phyloP scores from a whole-genome alignment of 2,888 invertebrate genomes.

The Zhuqinia jingwanae region DNA sequence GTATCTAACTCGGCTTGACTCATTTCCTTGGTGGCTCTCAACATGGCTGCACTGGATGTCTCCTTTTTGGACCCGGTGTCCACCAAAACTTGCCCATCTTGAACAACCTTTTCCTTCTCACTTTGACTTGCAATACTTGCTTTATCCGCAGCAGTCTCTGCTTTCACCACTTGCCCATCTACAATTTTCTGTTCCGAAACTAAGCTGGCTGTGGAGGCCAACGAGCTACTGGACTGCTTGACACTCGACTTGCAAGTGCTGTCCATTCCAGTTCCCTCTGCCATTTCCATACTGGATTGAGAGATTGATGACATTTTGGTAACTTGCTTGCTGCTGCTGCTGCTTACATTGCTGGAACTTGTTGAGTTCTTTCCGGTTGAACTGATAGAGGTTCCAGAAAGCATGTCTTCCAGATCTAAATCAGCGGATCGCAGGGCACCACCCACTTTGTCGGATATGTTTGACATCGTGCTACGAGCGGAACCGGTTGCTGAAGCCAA shows the following conservation, averaged over 20 bases:
- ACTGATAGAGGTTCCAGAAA: constrained; percentile 52
- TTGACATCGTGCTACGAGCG: constrained; percentile 33
- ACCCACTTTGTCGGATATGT: constrained; percentile 32
- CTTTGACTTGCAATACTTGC: constrained; percentile 45
- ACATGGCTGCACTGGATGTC: constrained; percentile 44
- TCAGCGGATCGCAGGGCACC: constrained; percentile 38
- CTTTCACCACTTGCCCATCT: constrained; percentile 62
- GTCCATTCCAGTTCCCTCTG: constrained; percentile 41
- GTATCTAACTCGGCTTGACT: constrained; percentile 65
- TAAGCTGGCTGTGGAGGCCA: constrained; percentile 52
- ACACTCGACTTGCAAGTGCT: constrained; percentile 58
- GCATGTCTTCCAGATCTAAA: constrained; percentile 56
- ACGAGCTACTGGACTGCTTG: constrained; percentile 63
- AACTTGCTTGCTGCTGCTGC: constrained; percentile 61
- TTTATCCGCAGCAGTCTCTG: constrained; percentile 68
- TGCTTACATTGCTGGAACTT: not conserved
- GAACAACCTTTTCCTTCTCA: constrained; percentile 65
- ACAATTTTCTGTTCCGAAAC: constrained; percentile 46
- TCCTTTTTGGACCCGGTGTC: constrained; percentile 60
- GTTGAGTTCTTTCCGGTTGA: not conserved
- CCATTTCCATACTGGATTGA: constrained; percentile 59
- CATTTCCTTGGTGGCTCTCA: constrained; percentile 73
- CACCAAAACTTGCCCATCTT: constrained; percentile 68
- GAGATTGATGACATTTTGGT: constrained; percentile 66
- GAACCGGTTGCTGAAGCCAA: constrained; percentile 54